A percentile compares a stretch with the other conserved stretches of the same genome.
Evolutionary conservation across 2,888 invertebrate species (phyloP).

Genomic region (Ptilodon capucinus): DNA sequence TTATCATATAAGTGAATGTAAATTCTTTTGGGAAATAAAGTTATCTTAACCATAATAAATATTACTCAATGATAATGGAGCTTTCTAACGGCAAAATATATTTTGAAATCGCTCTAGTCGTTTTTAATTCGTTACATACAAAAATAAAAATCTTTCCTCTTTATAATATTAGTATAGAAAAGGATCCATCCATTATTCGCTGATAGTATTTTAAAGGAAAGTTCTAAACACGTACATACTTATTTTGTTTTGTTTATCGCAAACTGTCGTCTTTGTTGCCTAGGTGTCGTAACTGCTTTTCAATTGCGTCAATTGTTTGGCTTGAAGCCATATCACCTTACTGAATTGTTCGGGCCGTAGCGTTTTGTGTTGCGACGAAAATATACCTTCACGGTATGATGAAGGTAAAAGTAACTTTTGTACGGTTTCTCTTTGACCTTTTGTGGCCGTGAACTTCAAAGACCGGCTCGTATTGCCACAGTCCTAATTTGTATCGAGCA

Average conservation of each 20-base stretch:
- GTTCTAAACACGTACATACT: neutral
- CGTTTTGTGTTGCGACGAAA: conserved; percentile 4
- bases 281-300: conserved; percentile 19
- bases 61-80: no score
- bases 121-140: no score
- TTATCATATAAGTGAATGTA: no score
- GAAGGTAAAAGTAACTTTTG: neutral
- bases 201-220: neutral
- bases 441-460: neutral
- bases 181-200: neutral
- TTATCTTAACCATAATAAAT: no score
- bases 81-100: no score
- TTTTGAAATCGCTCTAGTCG: no score
- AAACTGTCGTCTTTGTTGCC: conserved; percentile 15
- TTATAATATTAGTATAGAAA: no score
- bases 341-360: conserved; percentile 15
- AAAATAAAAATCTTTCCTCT: no score
- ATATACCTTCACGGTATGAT: conserved; percentile 9
- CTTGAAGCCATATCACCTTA: conserved; percentile 44
- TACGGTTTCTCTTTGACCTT: neutral
- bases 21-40: no score
- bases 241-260: neutral
- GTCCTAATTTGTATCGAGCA: neutral
- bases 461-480: neutral
- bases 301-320: conserved; percentile 58